Evolutionary conservation across 2,113 vertebrate genomes (phyloP).

Genomic region (Melanerpes formicivorus): DNA sequence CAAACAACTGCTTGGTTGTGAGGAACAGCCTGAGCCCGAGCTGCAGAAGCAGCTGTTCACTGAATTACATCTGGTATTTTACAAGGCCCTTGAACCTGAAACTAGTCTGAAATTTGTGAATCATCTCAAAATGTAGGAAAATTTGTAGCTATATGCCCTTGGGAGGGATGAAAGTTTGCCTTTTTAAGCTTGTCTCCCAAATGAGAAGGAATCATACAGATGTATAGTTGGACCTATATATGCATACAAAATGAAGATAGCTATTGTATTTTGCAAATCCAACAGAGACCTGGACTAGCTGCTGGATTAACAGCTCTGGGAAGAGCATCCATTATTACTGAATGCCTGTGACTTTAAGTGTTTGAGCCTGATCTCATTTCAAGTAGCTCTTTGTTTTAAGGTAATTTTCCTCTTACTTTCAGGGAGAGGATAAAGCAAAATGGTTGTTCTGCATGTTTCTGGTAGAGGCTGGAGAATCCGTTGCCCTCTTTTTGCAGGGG

Average conservation of each 20-base stretch:
- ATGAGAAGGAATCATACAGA: not conserved
- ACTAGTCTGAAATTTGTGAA: not conserved
- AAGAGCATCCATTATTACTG: not conserved
- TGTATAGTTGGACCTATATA: not conserved
- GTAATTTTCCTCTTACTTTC: not conserved
- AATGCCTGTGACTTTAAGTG: not conserved
- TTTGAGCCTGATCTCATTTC: not conserved
- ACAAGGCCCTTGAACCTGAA: not conserved
- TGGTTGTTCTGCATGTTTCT: not conserved
- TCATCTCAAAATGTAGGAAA: not conserved
- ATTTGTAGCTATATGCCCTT: not conserved
- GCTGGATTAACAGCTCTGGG: not conserved
- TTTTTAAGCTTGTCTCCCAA: not conserved
- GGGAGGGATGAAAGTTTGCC: not conserved
- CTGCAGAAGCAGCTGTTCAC: not conserved
- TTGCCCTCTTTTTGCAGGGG: not conserved
- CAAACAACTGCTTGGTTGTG: not conserved
- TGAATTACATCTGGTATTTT: not conserved
- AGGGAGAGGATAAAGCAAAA: not conserved
- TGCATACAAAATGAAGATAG: not conserved
- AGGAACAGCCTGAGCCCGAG: not conserved
- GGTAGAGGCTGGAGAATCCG: not conserved
- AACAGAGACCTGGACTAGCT: not conserved
- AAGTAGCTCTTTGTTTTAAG: not conserved
- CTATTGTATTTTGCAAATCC: not conserved